A percentile compares a stretch with the other conserved stretches of the same genome.
Evolutionary conservation across 2,888 invertebrate genomes (phyloP).

Genomic region (Esperia sulphurella): DNA sequence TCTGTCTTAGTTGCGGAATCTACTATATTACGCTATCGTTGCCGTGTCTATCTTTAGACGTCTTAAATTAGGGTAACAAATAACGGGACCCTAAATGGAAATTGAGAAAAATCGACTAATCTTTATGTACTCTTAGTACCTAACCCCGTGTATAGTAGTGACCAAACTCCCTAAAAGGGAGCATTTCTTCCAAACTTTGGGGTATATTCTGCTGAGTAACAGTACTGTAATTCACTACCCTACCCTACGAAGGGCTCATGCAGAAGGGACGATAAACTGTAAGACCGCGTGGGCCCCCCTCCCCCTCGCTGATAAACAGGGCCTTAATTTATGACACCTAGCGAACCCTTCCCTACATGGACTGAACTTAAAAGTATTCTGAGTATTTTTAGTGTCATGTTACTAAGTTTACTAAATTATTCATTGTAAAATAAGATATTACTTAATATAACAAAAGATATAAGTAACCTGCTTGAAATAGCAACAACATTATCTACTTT

Average conservation of each 20-base stretch:
- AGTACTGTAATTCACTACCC: constrained; percentile 61
- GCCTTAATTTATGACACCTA: constrained; percentile 75
- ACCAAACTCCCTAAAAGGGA: constrained; percentile 1
- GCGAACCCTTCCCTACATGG: constrained; percentile 53
- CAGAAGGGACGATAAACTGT: constrained; percentile 72
- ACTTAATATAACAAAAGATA: background rate
- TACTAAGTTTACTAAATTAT: background rate
- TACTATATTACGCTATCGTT: no score
- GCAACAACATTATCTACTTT: no score
- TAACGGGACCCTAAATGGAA: no score
- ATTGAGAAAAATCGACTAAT: no score
- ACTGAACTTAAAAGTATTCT: constrained; percentile 27
- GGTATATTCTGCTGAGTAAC: constrained; percentile 65
- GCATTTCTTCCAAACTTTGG: constrained; percentile 35
- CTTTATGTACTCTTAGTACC: background rate
- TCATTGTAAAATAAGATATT: background rate
- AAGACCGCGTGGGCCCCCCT: constrained; percentile 71
- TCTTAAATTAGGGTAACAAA: no score
- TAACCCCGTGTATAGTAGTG: background rate
- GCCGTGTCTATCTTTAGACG: no score
- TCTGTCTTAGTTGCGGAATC: no score
- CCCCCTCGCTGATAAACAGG: constrained; percentile 69
- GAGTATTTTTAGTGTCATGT: constrained; percentile 7
- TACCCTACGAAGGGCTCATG: constrained; percentile 54
- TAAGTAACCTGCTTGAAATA: no score